Evolutionary conservation across 1,140 invertebrate genomes (phyloP), one percentile per base, ranked within the genome.

Genomic region (Apolygus lucorum): DNA sequence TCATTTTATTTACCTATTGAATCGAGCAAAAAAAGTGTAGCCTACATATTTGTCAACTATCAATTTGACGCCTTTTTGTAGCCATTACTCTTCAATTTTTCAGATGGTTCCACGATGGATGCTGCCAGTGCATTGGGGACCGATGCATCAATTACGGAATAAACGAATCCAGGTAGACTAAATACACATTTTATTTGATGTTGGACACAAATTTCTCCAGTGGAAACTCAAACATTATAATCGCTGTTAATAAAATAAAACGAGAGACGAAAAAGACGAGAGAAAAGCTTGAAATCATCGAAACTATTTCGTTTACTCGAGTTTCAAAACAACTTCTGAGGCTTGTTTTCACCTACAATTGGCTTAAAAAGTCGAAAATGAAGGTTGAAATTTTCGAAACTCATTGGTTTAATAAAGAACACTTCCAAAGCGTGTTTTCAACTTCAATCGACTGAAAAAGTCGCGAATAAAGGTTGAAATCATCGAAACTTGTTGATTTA

Each of bases 111-210:
- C 93, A 96, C 78, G 91, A 96, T 78, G 94, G 93, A 1, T 97
- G 95, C 76, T 97, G 95, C 79, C 91, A 97, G 78, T 97, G 95
- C 79, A 85, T 97, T 68, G 93, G 94, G 1, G 85, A 89, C 68
- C 89, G 87, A 59, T 97, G 94, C 78, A 85, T 94, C 49, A 93
- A 95, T 78, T 96, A 95, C 80, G 95, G 95, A 2, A 90, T 95
- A 68, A 92, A 93, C 76, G 91, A 95, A 75, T 93, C 86, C 75
- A 83, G 85, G 81, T 89, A 71, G 22, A 21, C 11, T n/a, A n/a
- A n/a, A n/a, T n/a, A n/a, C n/a, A n/a, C n/a, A n/a, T 17, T 24
- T 59, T 8, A 59, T 59, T 59, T 11, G 22, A 4, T 14, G 22
- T 59, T 14, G 22, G 22, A 59, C 2, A 14, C 4, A 22, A 22